A percentile compares a stretch with the other conserved stretches of the same genome.
These are phyloP conservation scores for Cryptoleucopteryx plumbea DNA, from an alignment of 2,113 vertebrate species.

Conservation along the genomic window DNA sequence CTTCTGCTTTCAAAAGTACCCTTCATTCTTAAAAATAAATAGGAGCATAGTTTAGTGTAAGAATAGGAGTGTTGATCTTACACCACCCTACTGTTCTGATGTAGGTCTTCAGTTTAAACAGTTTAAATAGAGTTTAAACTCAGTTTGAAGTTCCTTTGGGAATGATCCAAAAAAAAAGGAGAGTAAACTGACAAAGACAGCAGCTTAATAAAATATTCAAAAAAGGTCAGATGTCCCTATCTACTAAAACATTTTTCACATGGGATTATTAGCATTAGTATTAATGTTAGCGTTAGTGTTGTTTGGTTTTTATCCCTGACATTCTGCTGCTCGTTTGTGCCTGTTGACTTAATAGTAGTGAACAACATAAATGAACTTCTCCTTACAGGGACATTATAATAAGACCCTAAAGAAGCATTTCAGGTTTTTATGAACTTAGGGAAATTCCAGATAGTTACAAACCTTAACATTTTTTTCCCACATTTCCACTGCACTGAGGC, in stretches of 20 bases:
- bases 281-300: not conserved
- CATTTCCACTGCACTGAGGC: not conserved
- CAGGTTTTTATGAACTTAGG: not conserved
- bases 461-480: not conserved
- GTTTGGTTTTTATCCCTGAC: not conserved
- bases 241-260: not conserved
- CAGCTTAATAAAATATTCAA: not conserved
- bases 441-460: not conserved
- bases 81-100: not conserved
- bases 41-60: not conserved
- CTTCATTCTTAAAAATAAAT: not conserved
- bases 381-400: not conserved
- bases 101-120: not conserved
- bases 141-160: not conserved
- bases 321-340: not conserved
- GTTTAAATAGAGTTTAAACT: not conserved
- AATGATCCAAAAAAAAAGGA: not conserved
- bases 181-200: not conserved
- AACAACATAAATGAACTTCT: not conserved
- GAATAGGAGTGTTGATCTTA: not conserved
- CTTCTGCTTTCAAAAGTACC: not conserved
- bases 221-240: not conserved
- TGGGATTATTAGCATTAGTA: not conserved
- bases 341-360: not conserved
- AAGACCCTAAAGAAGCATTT: not conserved